phyloP scores from a whole-genome alignment of 2,113 vertebrate species.

The Condylura cristata region DNA sequence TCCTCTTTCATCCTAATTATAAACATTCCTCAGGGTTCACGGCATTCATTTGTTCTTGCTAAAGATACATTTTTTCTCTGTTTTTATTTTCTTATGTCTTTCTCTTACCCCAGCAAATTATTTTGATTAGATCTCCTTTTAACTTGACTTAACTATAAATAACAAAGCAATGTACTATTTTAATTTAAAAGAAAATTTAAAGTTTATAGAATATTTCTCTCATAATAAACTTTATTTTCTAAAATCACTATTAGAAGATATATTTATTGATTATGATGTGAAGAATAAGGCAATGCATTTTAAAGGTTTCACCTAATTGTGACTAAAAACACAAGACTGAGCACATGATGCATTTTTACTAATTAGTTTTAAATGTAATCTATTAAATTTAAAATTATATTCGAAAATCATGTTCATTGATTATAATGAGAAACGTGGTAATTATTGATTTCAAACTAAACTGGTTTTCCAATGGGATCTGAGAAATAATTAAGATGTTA shows the following conservation, averaged over 20 bases:
- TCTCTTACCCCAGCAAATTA: neutral
- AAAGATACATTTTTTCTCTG: conserved; percentile 54
- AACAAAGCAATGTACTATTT: conserved; percentile 33
- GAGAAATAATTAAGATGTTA: conserved; percentile 15
- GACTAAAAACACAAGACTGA: neutral
- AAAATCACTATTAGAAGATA: conserved; percentile 31
- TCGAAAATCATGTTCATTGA: neutral
- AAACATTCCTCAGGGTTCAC: neutral
- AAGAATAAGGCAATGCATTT: neutral
- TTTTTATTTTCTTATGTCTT: conserved; percentile 43
- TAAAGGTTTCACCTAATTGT: conserved; percentile 10
- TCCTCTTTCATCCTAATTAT: neutral
- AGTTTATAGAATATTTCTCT: neutral
- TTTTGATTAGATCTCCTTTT: conserved; percentile 47
- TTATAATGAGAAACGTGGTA: neutral
- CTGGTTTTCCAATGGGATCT: neutral
- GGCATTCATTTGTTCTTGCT: neutral
- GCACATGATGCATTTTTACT: neutral
- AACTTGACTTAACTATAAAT: conserved; percentile 47
- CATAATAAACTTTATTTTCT: conserved; percentile 12
- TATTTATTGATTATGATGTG: neutral
- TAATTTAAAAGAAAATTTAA: conserved; percentile 52
- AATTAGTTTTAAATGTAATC: conserved; percentile 15
- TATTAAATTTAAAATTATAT: neutral
- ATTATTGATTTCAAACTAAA: conserved; percentile 27